These are phyloP conservation scores for Alcedo atthis DNA, from an alignment of 2,797 vertebrate genomes.

Conservation along the genomic window DNA sequence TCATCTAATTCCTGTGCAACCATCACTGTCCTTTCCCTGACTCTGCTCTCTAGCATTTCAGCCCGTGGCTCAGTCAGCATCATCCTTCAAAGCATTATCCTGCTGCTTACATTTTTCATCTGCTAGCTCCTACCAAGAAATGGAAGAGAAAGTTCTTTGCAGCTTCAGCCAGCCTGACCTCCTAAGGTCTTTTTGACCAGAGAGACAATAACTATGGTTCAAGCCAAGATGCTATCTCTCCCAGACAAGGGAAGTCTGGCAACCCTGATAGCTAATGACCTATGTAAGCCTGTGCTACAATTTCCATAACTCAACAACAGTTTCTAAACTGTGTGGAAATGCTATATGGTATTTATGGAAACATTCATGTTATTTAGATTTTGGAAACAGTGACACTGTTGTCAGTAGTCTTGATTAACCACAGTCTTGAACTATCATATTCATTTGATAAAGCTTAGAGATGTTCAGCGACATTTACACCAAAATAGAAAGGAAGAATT, in stretches of 20 bases:
- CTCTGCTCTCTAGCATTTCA: neutral
- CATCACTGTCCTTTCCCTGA: neutral
- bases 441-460: neutral
- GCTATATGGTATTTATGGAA: slow-evolving; percentile 32
- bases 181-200: slow-evolving; percentile 38
- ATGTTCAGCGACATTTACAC: neutral
- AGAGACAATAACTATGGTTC: slow-evolving; percentile 51
- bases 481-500: neutral
- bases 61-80: neutral
- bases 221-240: slow-evolving; percentile 63
- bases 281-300: slow-evolving; percentile 3
- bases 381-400: neutral
- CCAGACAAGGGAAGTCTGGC: slow-evolving; percentile 66
- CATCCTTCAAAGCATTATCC: neutral
- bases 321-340: slow-evolving; percentile 9
- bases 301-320: slow-evolving; percentile 13
- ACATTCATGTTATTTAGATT: neutral
- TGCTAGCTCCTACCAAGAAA: neutral
- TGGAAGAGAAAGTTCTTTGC: slow-evolving; percentile 34
- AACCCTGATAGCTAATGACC: slow-evolving; percentile 56
- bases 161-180: slow-evolving; percentile 32
- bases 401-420: neutral
- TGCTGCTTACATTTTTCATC: neutral
- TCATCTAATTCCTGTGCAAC: neutral
- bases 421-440: neutral